Base-by-base conservation (phyloP, 2,888 invertebrate genomes). In the Beris chalybata region DNA sequence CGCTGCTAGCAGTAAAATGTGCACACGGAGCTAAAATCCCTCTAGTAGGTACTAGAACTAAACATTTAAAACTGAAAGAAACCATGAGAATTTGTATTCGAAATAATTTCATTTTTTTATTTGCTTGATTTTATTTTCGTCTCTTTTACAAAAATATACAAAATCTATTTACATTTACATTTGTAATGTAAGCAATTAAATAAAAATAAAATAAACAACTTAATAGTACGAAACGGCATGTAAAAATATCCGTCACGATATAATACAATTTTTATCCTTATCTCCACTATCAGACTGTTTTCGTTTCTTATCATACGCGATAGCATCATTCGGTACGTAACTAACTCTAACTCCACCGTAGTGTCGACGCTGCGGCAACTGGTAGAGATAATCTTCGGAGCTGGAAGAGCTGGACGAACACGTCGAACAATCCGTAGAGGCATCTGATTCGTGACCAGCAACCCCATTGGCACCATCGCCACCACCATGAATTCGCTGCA, bases 241-340 rank as follows among this genome's bases (percentile, higher is more conserved):
- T 47, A 58, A 59, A 59, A 59, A 22, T 61, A 45, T 52, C 70
- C 73, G 90, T 93, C 91, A 93, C 83, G 93, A 92, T 78, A 93
- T 88, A 74, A 91, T 88, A 81, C 93, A 93, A 81, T 92, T 93
- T 76, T 93, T 93, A 74, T 89, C 88, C 75, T 87, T 88, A 67
- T 81, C 80, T 43, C 79, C 83, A 58, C 77, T 74, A 48, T 71
- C 72, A 55, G 70, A 64, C 66, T 71, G 83, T 72, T 89, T 84
- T 64, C 89, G 85, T 69, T 90, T 85, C 73, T 89, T 85, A 57
- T 92, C 92, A 76, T 90, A 90, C 66, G 93, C 93, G 57, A 94
- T 84, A 5, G 93, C 91, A 81, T 94, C 95, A 79, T 94, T 95
- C 72, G 95, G 95, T 71, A 95, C 95, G 81, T 95, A 96, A 9